These are phyloP conservation scores for Periplaneta americana DNA, from an alignment of 1,140 invertebrate species.

Conservation along the genomic window DNA sequence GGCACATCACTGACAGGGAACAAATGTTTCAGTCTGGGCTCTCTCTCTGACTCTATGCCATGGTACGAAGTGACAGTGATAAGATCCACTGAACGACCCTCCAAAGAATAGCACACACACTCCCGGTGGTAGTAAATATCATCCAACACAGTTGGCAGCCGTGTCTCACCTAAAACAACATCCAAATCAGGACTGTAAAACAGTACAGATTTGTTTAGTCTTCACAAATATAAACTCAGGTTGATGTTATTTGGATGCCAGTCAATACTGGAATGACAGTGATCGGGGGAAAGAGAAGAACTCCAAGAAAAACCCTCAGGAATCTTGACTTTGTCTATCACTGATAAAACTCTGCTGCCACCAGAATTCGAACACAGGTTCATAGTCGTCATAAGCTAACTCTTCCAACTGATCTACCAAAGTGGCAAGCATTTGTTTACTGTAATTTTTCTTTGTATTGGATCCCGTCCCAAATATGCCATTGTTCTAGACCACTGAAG, in stretches of 20 bases:
- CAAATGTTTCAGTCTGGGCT: conserved; percentile 65
- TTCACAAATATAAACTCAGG: no score
- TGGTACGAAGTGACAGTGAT: conserved; percentile 83
- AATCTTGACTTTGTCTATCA: no score
- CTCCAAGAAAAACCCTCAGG: no score
- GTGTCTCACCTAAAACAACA: neutral
- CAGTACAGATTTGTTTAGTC: neutral
- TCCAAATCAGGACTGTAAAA: neutral
- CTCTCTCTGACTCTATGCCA: conserved; percentile 63
- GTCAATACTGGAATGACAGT: no score
- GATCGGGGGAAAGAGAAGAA: no score
- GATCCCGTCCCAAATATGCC: neutral
- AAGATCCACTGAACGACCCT: conserved; percentile 78
- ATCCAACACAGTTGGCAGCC: conserved; percentile 42
- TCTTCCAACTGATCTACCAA: no score
- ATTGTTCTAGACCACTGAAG: no score
- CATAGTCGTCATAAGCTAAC: no score
- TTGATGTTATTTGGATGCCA: no score
- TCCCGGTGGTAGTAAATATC: conserved; percentile 85
- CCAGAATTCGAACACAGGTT: no score
- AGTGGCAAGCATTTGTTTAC: no score
- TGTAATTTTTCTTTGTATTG: conserved; percentile 8
- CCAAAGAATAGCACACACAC: conserved; percentile 73
- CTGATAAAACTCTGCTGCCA: no score
- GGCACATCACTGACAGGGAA: conserved; percentile 64